Base-by-base conservation (phyloP, 1,140 invertebrate species). In the Dendroctonus ponderosae region DNA sequence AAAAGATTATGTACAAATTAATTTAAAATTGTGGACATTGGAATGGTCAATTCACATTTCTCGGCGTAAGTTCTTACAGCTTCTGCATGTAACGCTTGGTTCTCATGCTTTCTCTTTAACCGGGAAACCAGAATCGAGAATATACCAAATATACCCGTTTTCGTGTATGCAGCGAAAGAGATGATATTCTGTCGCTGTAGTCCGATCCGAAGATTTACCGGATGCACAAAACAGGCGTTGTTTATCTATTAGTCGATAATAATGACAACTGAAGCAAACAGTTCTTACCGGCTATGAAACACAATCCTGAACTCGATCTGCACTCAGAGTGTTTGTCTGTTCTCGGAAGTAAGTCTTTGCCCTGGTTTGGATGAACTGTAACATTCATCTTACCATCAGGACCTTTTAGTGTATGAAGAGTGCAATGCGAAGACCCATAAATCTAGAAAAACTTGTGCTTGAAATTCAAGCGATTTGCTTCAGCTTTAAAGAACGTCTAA, bases 331-430 rank as follows among this genome's bases (percentile, higher is more conserved):
- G 89, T 8, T 80, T 83, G 9, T 86, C 82, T 5, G 85, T 88
- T 68, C 90, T 84, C 0, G 92, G 93, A 58, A 96, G 77, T 5
- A 94, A 78, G 57, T 93, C 91, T 75, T 90, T 92, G 6, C 88
- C 89, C 48, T 85, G 83, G 12, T 82, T 79, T 0, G 89, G 88
- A 74, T 89, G 87, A n/a, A 81, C 72, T 0, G 93, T 95, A 0
- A 88, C 84, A 74, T 96, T 96, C 73, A 96, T 82, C 2, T 90
- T 83, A 0, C 94, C 94, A 38, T 86, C 89, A 71, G 86, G 87
- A 0, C 87, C 85, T 51, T 93, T 83, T 6, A 93, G 79, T 44
- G 83, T 78, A 40, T 84, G 79, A 0, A 84, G 82, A 67, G 89
- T 85, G 68, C 90, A 92, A n/a, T 81, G 78, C 68, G 89, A 89